Conservation (phyloP, 2,888 invertebrate genomes). For the Rotaria sp. region DNA sequence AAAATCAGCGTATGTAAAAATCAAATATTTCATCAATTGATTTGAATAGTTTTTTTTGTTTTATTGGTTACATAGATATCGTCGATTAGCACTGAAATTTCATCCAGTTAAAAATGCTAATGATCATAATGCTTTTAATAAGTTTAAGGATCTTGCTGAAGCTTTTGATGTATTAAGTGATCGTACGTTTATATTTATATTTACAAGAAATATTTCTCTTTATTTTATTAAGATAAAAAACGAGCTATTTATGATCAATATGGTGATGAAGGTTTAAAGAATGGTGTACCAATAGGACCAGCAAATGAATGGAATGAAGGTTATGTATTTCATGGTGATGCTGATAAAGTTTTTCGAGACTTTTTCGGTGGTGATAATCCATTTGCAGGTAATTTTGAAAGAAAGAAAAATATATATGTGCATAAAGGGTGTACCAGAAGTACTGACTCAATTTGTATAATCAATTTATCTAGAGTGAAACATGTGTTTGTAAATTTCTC, state of each 20-base stretch:
- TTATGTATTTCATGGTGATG: slow-evolving; percentile 64
- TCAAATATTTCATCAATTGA: not conserved
- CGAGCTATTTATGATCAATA: slow-evolving; percentile 75
- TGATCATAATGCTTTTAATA: slow-evolving; percentile 50
- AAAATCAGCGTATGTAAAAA: slow-evolving; percentile 32
- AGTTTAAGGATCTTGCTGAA: slow-evolving; percentile 54
- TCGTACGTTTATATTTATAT: slow-evolving; percentile 46
- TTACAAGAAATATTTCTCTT: not conserved
- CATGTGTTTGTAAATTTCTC: too few species aligned
- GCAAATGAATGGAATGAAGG: slow-evolving; percentile 54
- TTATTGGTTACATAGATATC: slow-evolving; percentile 43
- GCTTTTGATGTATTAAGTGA: slow-evolving; percentile 56
- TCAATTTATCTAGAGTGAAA: too few species aligned
- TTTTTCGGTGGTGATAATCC: slow-evolving; percentile 78
- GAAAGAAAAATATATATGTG: slow-evolving; percentile 33
- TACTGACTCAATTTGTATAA: too few species aligned
- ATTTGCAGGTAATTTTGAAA: slow-evolving; percentile 60
- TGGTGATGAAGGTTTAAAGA: slow-evolving; percentile 77
- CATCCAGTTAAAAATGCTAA: slow-evolving; percentile 53
- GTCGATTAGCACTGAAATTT: slow-evolving; percentile 53
- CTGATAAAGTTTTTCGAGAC: slow-evolving; percentile 58
- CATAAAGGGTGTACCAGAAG: too few species aligned
- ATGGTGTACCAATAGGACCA: slow-evolving; percentile 65
- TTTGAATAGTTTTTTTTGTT: not conserved
- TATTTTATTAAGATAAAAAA: slow-evolving; percentile 48